Conservation (phyloP, 2,888 invertebrate genomes). For the Cerceris rybyensis region DNA sequence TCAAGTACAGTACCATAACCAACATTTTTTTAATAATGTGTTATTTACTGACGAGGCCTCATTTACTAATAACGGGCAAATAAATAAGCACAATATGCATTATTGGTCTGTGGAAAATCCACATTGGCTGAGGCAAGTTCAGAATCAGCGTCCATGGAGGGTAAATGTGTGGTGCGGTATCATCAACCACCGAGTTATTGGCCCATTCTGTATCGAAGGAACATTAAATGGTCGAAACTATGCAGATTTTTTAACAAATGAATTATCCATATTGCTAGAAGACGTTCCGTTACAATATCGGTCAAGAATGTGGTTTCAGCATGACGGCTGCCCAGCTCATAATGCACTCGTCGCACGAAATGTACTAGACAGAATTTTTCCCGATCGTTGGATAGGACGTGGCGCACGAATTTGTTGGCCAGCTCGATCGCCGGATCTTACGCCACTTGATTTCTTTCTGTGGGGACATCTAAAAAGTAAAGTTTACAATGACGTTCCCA, state of each 20-base stretch:
- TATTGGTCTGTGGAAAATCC: conserved; percentile 23
- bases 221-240: conserved; percentile 29
- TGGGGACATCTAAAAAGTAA: conserved; percentile 5
- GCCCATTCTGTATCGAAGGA: conserved; percentile 30
- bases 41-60: conserved; percentile 1
- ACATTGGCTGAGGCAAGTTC: conserved; percentile 11
- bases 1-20: neutral
- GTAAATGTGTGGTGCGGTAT: conserved; percentile 32
- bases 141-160: conserved; percentile 14
- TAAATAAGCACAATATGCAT: conserved; percentile 21
- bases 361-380: neutral
- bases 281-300: conserved; percentile 22
- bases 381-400: neutral
- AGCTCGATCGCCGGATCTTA: conserved; percentile 9
- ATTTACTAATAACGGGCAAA: conserved; percentile 17
- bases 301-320: conserved; percentile 24
- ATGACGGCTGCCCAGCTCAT: conserved; percentile 33
- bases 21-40: neutral
- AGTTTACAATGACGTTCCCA: neutral
- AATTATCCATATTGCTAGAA: conserved; percentile 26
- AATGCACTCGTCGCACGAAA: neutral
- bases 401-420: neutral
- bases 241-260: conserved; percentile 15
- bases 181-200: conserved; percentile 5
- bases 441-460: neutral